Base-by-base conservation (phyloP, 2,888 invertebrate species). In the Thysanoteuthis rhombus region DNA sequence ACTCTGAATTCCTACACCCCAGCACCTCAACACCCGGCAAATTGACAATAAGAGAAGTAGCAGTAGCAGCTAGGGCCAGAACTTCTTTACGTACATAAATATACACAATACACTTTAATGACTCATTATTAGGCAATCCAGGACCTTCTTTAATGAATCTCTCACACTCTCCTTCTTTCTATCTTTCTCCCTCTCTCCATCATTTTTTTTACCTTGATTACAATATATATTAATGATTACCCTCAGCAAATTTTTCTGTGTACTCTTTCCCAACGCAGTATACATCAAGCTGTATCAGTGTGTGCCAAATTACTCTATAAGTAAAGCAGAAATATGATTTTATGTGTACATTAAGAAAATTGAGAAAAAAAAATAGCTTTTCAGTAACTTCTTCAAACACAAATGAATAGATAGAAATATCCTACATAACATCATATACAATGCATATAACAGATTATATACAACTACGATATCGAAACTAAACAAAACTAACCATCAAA, bases 21-120 rank as follows among this genome's bases (percentile, higher is more conserved):
- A 16, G 75, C 75, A 36, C 12, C 75, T n/a, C 75, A 16, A n/a
- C 75, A 36, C 16, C n/a, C n/a, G 10, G 10, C n/a, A 36, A 16
- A 75, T 16, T 36, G n/a, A 36, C 75, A 75, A 36, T 36, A n/a
- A 36, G n/a, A 75, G 19, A 10, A n/a, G 16, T n/a, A 75, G 75
- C 75, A n/a, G n/a, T 19, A 75, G n/a, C 75, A 52, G 52, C 52
- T 52, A 6, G 75, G n/a, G 12, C n/a, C n/a, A 75, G 75, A n/a
- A 75, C 32, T 75, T 75, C 75, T 75, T 75, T 75, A 75, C n/a
- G n/a, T n/a, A 75, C 75, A 75, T 75, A 75, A 75, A 75, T 75
- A 75, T 75, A 75, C n/a, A 75, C 75, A 75, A 75, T 75, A 75
- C 75, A 75, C n/a, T 75, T 75, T 75, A 75, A 75, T 75, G 75